Evolutionary conservation across 2,888 invertebrate species (phyloP), one percentile per base, ranked within the genome.

Genomic region (Blastobasis lacticolella): DNA sequence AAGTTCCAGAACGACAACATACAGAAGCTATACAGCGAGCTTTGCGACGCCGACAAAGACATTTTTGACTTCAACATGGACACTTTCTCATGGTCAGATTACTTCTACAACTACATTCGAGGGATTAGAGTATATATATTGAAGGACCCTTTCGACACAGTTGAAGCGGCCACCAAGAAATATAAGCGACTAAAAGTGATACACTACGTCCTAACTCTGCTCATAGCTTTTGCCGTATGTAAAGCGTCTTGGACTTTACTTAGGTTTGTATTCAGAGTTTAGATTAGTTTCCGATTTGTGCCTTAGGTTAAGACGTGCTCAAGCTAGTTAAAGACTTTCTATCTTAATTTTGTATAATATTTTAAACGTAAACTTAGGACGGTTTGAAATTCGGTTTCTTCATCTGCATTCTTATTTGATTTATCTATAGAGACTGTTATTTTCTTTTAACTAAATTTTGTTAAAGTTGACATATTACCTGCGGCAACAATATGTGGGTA

Each of bases 81-180:
- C 0, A 63, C 80, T 5, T 63, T 95, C 0, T 81, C 92, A 49
- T 96, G 95, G 95, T 84, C 89, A 5, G 81, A 88, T 0, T 95
- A 93, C 64, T 91, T 94, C 63, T 87, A 90, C 54, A 90, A 86
- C 45, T 94, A 94, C 63, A 81, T 93, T 6, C 79, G 89, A 54
- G 96, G 96, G 0, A 84, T 93, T n/a, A 86, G 95, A 50, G 77
- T 91, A 0, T 95, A 93, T 64, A 75, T 95, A 1, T 76, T 95
- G 1, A 95, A 95, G 64, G 95, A 96, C 61, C 92, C 94, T 0
- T 63, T 92, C 0, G 91, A 92, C 0, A 93, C 93, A 0, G 69
- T 94, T 0, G 90, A 91, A 0, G 84, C 89, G 7, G 92, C 90
- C 55, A 73, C 74, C 41, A 90, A 83, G 70, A 92, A 88, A 44